These are phyloP conservation scores for Lepisosteus osseus DNA, from an alignment of 2,113 vertebrate species.

Conservation along the genomic window DNA sequence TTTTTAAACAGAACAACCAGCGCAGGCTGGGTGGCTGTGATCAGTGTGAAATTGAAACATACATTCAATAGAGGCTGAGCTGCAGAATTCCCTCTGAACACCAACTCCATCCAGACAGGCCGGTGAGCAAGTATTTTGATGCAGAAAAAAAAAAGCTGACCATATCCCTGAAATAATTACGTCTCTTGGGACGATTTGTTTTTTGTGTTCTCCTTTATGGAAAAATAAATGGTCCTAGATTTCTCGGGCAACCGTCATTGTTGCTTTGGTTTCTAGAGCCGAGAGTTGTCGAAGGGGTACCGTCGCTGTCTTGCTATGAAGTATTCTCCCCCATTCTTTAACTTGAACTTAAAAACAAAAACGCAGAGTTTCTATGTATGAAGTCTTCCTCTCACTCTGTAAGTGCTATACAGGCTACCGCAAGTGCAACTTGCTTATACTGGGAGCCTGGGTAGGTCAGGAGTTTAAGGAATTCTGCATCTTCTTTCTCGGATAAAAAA, in stretches of 20 bases:
- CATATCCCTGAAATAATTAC: conserved; percentile 25
- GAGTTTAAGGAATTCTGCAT: conserved; percentile 29
- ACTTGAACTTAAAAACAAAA: not conserved
- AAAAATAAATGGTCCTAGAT: too few relatives aligned
- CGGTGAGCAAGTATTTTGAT: too few relatives aligned
- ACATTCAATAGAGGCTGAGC: conserved; percentile 71
- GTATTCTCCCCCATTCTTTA: too few relatives aligned
- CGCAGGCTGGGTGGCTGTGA: too few relatives aligned
- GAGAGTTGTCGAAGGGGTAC: too few relatives aligned
- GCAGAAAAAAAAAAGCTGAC: not conserved
- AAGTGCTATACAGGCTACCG: conserved; percentile 45
- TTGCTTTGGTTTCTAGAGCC: too few relatives aligned
- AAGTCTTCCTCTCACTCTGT: conserved; percentile 16
- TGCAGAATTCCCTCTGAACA: conserved; percentile 50
- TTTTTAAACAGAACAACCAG: too few relatives aligned
- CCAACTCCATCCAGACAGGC: conserved; percentile 20
- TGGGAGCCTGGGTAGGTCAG: conserved; percentile 40
- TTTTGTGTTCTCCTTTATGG: too few relatives aligned
- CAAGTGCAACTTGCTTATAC: conserved; percentile 27
- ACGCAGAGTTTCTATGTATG: conserved; percentile 42
- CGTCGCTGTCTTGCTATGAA: too few relatives aligned
- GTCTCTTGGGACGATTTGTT: conserved; percentile 19
- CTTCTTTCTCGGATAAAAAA: conserved; percentile 31
- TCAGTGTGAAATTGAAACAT: conserved; percentile 35
- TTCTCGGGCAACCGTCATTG: too few relatives aligned